Evolutionary conservation across 2,888 invertebrate species (phyloP), one percentile per base, ranked within the genome.

Genomic region (Lasioglossum lativentre): DNA sequence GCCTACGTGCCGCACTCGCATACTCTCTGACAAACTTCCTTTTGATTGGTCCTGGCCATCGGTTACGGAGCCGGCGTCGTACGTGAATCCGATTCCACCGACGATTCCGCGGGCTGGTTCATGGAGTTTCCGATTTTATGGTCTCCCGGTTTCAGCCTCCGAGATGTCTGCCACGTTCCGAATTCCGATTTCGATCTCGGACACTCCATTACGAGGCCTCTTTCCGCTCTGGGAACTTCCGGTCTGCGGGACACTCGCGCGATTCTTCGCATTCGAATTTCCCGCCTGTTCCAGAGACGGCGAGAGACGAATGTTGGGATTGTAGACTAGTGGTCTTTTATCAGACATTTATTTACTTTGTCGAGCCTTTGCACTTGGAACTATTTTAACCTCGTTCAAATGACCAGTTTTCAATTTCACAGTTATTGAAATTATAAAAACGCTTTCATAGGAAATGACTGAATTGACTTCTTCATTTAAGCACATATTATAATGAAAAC

Each of bases 21-120:
- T 70, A 66, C 30, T n/a, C 75, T 74, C 80, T 90, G 92, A 92
- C 92, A 92, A 92, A 93, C 89, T 91, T 89, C 89, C 89, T 92
- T 93, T 93, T 93, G 90, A 93, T 93, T 85, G 86, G 80, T 12
- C 76, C 47, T 34, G 47, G 74, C 75, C 78, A 74, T 27, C 83
- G 83, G 75, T 79, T 79, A 70, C 81, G 47, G 19, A n/a, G 45
- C 73, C 16, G 75, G 52, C 30, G 52, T 66, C 72, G 73, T 56
- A 76, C 83, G 83, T 70, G 83, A 45, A 79, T 79, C 74, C 75
- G 79, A 78, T 83, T 75, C 78, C 47, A 23, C 52, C 40, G 34
- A 63, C 40, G 63, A 72, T 59, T 82, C 71, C 72, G 72, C 71
- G 71, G 27, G 16, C 27, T 27, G 23, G 30, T 12, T 73, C 72